phyloP scores from a whole-genome alignment of 2,888 invertebrate species.

The Celastrina argiolus region DNA sequence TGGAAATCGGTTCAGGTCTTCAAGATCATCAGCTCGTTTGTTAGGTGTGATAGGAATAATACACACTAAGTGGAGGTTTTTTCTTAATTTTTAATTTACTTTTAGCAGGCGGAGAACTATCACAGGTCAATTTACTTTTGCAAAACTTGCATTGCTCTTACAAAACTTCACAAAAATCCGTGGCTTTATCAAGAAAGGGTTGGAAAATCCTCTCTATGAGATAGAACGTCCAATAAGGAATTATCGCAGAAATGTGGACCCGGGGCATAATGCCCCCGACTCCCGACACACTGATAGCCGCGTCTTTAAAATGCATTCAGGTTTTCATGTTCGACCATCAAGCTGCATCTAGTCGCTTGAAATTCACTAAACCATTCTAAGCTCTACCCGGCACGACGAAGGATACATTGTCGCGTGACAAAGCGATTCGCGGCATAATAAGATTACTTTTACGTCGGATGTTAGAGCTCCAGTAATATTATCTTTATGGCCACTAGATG shows the following conservation, averaged over 20 bases:
- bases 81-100: too few species aligned
- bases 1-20: too few species aligned
- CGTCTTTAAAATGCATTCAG: conserved; percentile 20
- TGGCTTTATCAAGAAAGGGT: too few species aligned
- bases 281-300: neutral
- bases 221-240: neutral
- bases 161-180: too few species aligned
- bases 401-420: conserved; percentile 5
- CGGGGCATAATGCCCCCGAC: conserved; percentile 12
- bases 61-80: too few species aligned
- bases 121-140: too few species aligned
- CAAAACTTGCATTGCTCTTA: too few species aligned
- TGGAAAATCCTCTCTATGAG: too few species aligned
- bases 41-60: too few species aligned
- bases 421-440: conserved; percentile 27
- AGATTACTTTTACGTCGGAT: conserved; percentile 37
- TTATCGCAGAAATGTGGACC: conserved; percentile 17
- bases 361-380: neutral
- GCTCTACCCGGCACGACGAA: neutral
- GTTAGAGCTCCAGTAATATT: conserved; percentile 36
- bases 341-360: conserved; percentile 16
- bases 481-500: conserved; percentile 36
- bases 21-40: too few species aligned
- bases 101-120: too few species aligned
- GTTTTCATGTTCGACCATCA: conserved; percentile 18